Percentiles rank a stretch among this genome's conserved stretches.
These are phyloP conservation scores for Grammomys dolichurus DNA, from an alignment of 2,113 vertebrate genomes.

Conservation along the genomic window DNA sequence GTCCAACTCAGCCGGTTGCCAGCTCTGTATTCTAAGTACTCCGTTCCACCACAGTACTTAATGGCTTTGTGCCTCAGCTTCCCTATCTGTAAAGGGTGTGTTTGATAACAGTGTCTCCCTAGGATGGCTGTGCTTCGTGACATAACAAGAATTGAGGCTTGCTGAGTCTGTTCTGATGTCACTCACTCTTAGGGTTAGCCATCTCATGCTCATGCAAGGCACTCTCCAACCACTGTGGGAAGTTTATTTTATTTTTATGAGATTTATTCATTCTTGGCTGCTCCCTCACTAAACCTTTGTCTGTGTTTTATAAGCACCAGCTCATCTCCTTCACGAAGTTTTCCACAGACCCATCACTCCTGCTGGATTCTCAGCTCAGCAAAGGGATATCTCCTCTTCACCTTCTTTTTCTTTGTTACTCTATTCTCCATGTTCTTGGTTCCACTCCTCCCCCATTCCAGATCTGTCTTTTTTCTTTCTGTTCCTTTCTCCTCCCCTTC, in stretches of 20 bases:
- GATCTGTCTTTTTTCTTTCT: not conserved
- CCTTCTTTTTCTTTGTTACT: conserved; percentile 8
- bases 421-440: not conserved
- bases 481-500: conserved; percentile 38
- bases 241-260: conserved; percentile 69
- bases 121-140: not conserved
- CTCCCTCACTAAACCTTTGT: conserved; percentile 26
- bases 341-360: not conserved
- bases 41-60: not conserved
- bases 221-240: not conserved
- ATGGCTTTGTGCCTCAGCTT: conserved; percentile 9
- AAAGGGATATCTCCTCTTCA: not conserved
- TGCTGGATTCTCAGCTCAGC: conserved; percentile 22
- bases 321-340: not conserved
- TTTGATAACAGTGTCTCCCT: not conserved
- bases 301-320: conserved; percentile 26
- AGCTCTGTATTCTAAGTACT: not conserved
- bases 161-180: not conserved
- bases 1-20: not conserved
- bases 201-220: not conserved
- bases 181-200: conserved; percentile 4
- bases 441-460: conserved; percentile 8
- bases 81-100: not conserved
- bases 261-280: conserved; percentile 30
- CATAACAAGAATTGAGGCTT: not conserved